A percentile compares a stretch with the other conserved stretches of the same genome.
Conservation (phyloP, 2,888 invertebrate genomes). For the Antitype chi region DNA sequence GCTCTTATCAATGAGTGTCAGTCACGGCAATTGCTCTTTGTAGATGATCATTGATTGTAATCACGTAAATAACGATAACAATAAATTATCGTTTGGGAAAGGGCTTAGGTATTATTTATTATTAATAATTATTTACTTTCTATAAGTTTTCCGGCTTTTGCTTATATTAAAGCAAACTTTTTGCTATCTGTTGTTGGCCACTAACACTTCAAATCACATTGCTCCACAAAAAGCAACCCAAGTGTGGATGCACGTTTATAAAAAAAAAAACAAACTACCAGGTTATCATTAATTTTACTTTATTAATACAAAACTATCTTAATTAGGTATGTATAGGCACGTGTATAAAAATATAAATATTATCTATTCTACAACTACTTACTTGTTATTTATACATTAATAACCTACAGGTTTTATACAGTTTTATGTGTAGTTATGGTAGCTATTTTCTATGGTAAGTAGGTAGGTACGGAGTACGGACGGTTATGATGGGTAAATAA, state of each 20-base stretch:
- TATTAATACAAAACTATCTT: slow-evolving; percentile 56
- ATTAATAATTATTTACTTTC: background rate
- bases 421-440: slow-evolving; percentile 34
- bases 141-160: background rate
- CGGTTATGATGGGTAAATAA: background rate
- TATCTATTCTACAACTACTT: slow-evolving; percentile 46
- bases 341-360: slow-evolving; percentile 65
- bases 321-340: slow-evolving; percentile 63
- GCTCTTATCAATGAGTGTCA: too few species aligned
- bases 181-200: background rate
- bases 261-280: slow-evolving; percentile 19
- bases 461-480: slow-evolving; percentile 2
- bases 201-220: background rate
- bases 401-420: slow-evolving; percentile 39
- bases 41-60: too few species aligned
- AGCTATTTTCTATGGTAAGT: slow-evolving; percentile 20
- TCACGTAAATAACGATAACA: too few species aligned
- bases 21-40: too few species aligned
- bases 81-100: too few species aligned
- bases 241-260: background rate
- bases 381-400: slow-evolving; percentile 37
- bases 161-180: too few species aligned
- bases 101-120: too few species aligned
- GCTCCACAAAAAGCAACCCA: background rate
- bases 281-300: slow-evolving; percentile 44